Conservation (phyloP, 2,113 vertebrate species). For the Scomber japonicus region DNA sequence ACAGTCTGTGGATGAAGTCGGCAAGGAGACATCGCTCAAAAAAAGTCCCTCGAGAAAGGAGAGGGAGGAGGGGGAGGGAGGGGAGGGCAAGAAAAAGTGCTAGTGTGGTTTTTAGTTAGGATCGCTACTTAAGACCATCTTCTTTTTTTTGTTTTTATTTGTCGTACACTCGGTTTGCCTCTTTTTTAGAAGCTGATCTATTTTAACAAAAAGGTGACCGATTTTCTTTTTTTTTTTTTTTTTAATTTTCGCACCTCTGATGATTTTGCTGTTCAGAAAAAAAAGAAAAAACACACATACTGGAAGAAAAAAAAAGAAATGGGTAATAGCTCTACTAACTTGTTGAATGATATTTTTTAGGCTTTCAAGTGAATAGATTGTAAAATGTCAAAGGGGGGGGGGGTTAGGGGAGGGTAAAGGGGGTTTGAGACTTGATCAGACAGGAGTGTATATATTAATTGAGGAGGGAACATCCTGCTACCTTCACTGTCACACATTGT, state of each 20-base stretch:
- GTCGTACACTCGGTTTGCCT: slow-evolving; percentile 69
- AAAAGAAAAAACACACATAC: slow-evolving; percentile 54
- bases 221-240: slow-evolving; percentile 57
- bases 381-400: slow-evolving; percentile 53
- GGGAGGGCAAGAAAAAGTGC: slow-evolving; percentile 18
- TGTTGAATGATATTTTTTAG: slow-evolving; percentile 64
- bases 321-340: slow-evolving; percentile 79
- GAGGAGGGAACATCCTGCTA: slow-evolving; percentile 76
- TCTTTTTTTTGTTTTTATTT: slow-evolving; percentile 14
- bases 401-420: background rate
- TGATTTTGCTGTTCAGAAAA: slow-evolving; percentile 67
- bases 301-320: slow-evolving; percentile 75
- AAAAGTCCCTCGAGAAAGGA: background rate
- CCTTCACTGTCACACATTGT: slow-evolving; percentile 75
- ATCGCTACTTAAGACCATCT: slow-evolving; percentile 56
- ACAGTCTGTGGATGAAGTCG: slow-evolving; percentile 58
- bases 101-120: slow-evolving; percentile 54
- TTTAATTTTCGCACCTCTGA: slow-evolving; percentile 57
- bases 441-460: slow-evolving; percentile 71
- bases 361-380: slow-evolving; percentile 73
- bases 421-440: slow-evolving; percentile 37
- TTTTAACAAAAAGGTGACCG: slow-evolving; percentile 69
- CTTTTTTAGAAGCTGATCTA: slow-evolving; percentile 75
- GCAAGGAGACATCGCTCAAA: slow-evolving; percentile 25
- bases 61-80: background rate